Conservation (phyloP, 1,140 invertebrate genomes). For the Melitaea cinxia region DNA sequence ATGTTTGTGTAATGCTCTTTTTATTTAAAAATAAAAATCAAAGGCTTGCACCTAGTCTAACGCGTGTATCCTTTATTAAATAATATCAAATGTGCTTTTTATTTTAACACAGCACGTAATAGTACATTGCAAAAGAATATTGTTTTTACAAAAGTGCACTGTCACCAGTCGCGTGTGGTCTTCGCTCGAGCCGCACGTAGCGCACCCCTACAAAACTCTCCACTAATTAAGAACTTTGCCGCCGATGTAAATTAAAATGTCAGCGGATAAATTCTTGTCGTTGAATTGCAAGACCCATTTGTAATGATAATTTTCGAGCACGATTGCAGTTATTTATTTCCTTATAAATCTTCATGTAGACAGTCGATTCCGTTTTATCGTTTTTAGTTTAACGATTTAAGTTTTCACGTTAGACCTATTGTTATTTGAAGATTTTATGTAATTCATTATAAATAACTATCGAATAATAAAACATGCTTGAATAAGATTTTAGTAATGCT, state of each 20-base stretch:
- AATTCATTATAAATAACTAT: background rate
- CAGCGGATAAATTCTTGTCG: conserved; percentile 56
- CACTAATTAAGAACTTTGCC: conserved; percentile 69
- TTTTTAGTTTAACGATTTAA: conserved; percentile 2
- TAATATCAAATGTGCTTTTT: background rate
- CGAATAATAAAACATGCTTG: too few species aligned
- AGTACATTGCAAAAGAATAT: conserved; percentile 22
- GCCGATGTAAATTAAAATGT: conserved; percentile 67
- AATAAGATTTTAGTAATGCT: background rate
- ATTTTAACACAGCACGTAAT: background rate
- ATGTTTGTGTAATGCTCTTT: too few species aligned
- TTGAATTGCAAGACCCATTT: conserved; percentile 57
- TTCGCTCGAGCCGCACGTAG: conserved; percentile 22
- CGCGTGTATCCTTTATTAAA: background rate
- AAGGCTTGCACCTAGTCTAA: background rate
- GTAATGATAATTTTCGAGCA: conserved; percentile 54
- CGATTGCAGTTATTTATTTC: conserved; percentile 35
- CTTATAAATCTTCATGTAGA: conserved; percentile 24
- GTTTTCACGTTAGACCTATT: background rate
- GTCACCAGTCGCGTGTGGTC: conserved; percentile 32
- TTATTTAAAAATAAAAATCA: too few species aligned
- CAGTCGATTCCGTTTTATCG: conserved; percentile 12
- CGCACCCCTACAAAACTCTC: conserved; percentile 47
- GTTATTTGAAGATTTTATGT: background rate
- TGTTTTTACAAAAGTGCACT: conserved; percentile 18